Percentiles rank a stretch among this genome's conserved stretches.
Conservation (phyloP, 2,888 invertebrate genomes). For the Endomychus coccineus region DNA sequence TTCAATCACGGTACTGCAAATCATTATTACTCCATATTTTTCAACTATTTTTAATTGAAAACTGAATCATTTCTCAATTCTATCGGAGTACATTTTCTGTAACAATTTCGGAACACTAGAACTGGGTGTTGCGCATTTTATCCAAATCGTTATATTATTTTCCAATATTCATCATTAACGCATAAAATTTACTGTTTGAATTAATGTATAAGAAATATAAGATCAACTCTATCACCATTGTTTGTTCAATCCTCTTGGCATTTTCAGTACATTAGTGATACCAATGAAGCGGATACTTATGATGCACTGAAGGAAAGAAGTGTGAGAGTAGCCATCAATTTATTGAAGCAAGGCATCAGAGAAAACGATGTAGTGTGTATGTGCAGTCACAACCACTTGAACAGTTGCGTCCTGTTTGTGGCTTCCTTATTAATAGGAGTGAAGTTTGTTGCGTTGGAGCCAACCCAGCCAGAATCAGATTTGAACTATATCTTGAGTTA, state of each 20-base stretch:
- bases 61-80: too few species aligned
- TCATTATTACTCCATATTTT: too few species aligned
- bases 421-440: conserved; percentile 45
- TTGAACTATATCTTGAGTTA: conserved; percentile 27
- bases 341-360: conserved; percentile 39
- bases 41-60: too few species aligned
- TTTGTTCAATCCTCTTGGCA: neutral
- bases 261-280: conserved; percentile 31
- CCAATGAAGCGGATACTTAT: conserved; percentile 43
- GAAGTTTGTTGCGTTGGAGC: conserved; percentile 32
- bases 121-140: too few species aligned
- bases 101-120: too few species aligned
- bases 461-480: conserved; percentile 27
- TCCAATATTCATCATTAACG: too few species aligned
- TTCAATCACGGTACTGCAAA: too few species aligned
- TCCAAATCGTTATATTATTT: too few species aligned
- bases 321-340: conserved; percentile 43
- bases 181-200: too few species aligned
- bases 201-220: too few species aligned
- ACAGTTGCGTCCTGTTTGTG: conserved; percentile 45
- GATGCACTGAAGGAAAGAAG: conserved; percentile 40
- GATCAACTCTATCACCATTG: neutral
- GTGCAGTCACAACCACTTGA: conserved; percentile 44
- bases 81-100: too few species aligned
- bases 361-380: conserved; percentile 44